Conservation (phyloP, 35 echinoderm and acorn worm genomes). For the Acanthaster planci region DNA sequence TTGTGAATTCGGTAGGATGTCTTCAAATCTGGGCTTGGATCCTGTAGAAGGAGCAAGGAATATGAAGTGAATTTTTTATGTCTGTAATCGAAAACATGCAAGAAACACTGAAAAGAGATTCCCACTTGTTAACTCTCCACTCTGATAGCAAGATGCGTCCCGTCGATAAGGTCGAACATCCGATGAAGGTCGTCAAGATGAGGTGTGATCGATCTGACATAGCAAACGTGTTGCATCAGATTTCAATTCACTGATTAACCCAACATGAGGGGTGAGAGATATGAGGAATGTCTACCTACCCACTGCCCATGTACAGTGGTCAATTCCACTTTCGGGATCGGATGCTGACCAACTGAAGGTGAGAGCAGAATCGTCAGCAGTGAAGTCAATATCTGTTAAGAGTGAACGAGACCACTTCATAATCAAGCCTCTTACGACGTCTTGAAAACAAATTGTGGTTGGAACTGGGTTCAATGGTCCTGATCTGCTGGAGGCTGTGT, state of each 20-base stretch:
- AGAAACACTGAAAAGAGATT: neutral
- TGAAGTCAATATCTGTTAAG: conserved; percentile 30
- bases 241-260: too few relatives aligned
- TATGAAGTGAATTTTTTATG: neutral
- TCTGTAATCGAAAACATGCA: neutral
- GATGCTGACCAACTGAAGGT: conserved; percentile 22
- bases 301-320: conserved; percentile 50
- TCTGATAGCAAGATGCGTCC: too few relatives aligned
- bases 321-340: conserved; percentile 37
- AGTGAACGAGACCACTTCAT: neutral
- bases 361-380: neutral
- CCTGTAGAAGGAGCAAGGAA: neutral
- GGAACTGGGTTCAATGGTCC: neutral
- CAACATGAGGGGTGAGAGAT: too few relatives aligned
- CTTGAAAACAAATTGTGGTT: too few relatives aligned
- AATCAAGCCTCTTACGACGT: too few relatives aligned
- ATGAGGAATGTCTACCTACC: too few relatives aligned
- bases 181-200: neutral
- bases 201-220: neutral
- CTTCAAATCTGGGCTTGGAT: neutral
- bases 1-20: neutral
- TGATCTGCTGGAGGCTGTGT: neutral
- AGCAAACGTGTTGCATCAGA: neutral
- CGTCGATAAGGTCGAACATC: neutral
- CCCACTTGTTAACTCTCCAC: too few relatives aligned